Conservation (phyloP, 2,888 invertebrate genomes). For the Habrosyne pyritoides region DNA sequence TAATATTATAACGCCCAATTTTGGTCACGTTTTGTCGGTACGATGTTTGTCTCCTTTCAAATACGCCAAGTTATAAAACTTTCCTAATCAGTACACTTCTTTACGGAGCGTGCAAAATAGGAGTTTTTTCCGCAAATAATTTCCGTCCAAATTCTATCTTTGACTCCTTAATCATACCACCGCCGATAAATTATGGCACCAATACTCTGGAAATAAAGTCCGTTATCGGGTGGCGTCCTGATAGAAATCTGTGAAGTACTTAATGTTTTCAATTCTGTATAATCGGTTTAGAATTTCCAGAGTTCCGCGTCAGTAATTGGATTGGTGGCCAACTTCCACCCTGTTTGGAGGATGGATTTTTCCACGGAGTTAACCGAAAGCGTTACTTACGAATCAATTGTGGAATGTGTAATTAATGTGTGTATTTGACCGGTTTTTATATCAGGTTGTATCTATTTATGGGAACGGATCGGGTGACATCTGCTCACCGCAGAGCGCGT, state of each 20-base stretch:
- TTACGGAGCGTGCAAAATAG: conserved; percentile 67
- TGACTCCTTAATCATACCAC: conserved; percentile 66
- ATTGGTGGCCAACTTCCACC: conserved; percentile 70
- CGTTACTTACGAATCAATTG: conserved; percentile 57
- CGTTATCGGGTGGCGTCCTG: conserved; percentile 48
- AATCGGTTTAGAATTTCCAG: conserved; percentile 83
- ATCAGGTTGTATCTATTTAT: conserved; percentile 24
- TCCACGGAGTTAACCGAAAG: conserved; percentile 56
- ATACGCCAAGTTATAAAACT: conserved; percentile 74
- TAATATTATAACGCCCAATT: conserved; percentile 40
- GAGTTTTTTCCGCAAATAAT: conserved; percentile 73
- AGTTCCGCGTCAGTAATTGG: conserved; percentile 79
- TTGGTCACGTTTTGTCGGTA: conserved; percentile 54
- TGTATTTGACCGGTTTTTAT: conserved; percentile 39
- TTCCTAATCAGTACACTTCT: conserved; percentile 72
- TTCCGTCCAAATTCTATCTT: conserved; percentile 75
- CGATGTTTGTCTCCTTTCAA: conserved; percentile 57
- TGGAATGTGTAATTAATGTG: conserved; percentile 30
- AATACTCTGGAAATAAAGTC: conserved; percentile 53
- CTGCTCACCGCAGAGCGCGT: not conserved
- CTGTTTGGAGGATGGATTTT: conserved; percentile 62
- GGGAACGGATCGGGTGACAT: conserved; percentile 6
- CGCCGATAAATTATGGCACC: conserved; percentile 48
- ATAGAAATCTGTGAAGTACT: conserved; percentile 74
- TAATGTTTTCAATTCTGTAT: conserved; percentile 83